phyloP scores from a whole-genome alignment of 2,888 invertebrate species.

The Maniola hyperantus region DNA sequence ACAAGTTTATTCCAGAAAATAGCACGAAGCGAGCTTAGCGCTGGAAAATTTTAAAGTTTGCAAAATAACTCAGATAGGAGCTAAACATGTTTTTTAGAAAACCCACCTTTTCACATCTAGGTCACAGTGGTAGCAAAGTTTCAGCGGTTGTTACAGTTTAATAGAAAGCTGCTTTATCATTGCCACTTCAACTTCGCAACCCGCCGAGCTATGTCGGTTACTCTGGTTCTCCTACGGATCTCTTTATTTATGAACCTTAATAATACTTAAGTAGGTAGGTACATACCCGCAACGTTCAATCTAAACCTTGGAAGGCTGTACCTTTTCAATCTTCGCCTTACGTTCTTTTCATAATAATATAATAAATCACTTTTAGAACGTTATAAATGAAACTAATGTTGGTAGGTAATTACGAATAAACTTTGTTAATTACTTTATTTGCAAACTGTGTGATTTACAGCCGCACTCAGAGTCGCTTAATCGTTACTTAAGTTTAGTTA shows the following conservation, averaged over 20 bases:
- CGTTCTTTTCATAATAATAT: conserved; percentile 7
- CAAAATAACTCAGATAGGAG: background rate
- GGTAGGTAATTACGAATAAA: background rate
- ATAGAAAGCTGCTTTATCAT: background rate
- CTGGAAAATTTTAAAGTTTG: background rate
- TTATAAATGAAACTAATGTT: background rate
- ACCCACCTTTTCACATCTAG: background rate
- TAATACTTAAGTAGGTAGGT: too few species aligned
- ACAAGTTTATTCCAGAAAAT: background rate
- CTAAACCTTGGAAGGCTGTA: background rate
- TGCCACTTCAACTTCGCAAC: too few species aligned
- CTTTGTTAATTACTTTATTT: background rate
- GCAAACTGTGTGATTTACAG: background rate
- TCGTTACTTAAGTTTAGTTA: too few species aligned
- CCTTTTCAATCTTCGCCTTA: conserved; percentile 11
- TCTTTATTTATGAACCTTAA: too few species aligned
- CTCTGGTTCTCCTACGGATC: too few species aligned
- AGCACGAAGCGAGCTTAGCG: conserved; percentile 1
- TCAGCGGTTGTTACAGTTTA: background rate
- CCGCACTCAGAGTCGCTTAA: too few species aligned
- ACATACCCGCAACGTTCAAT: background rate
- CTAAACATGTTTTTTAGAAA: background rate
- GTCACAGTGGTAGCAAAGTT: conserved; percentile 7
- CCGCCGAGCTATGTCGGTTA: too few species aligned
- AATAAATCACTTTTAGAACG: conserved; percentile 17